Percentiles rank a stretch among this genome's conserved stretches.
Conservation (phyloP, 2,797 vertebrate genomes). For the Intellagama lesueurii region DNA sequence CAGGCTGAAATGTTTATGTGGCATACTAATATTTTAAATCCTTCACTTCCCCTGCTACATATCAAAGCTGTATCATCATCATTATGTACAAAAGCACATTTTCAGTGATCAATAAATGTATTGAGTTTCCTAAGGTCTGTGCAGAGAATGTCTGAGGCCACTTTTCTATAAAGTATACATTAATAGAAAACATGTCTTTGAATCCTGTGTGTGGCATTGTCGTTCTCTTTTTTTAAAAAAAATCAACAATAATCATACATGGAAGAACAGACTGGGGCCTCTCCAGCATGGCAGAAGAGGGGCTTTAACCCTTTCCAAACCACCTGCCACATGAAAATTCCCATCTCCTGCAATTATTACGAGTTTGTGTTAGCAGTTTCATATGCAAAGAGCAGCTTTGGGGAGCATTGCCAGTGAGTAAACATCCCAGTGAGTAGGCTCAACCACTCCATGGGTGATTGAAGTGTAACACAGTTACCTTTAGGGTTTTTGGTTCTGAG, state of each 20-base stretch:
- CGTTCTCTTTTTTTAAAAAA: background rate
- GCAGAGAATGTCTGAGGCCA: background rate
- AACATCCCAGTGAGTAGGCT: background rate
- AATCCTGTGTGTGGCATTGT: background rate
- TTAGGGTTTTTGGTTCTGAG: background rate
- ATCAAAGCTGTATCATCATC: conserved; percentile 47
- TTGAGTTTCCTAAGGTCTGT: background rate
- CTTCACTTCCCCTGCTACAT: conserved; percentile 47
- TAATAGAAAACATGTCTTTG: background rate
- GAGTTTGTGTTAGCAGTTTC: background rate
- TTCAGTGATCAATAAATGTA: conserved; percentile 57
- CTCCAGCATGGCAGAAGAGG: background rate
- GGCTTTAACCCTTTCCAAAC: background rate
- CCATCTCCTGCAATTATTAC: background rate
- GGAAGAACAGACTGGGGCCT: background rate
- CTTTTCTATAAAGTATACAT: background rate
- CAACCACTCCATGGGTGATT: background rate
- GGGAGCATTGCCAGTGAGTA: background rate
- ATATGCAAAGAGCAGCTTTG: background rate
- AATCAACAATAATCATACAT: background rate
- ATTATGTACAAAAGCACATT: conserved; percentile 36
- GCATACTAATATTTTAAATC: conserved; percentile 69
- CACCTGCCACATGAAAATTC: background rate
- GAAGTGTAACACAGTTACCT: too few relatives aligned
- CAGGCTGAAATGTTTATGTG: conserved; percentile 37